phyloP scores from a whole-genome alignment of 2,113 vertebrate species.

The Loxodonta africana region DNA sequence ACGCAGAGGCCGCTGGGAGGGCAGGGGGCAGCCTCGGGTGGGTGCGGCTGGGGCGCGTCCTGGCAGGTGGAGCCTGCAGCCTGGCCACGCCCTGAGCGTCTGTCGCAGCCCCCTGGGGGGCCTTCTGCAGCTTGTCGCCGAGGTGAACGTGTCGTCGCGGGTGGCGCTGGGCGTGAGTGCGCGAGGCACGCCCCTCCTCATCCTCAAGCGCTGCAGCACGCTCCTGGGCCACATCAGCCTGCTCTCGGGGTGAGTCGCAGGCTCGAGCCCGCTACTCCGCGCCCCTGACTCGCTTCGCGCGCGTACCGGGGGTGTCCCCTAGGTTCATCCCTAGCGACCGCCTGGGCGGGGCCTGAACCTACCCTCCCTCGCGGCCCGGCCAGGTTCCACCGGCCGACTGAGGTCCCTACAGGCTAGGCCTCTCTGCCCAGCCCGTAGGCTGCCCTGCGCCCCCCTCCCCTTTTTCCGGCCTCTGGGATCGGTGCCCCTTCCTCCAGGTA shows the following conservation, averaged over 20 bases:
- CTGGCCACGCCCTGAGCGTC: not conserved
- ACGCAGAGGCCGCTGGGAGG: not conserved
- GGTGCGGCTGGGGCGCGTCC: not conserved
- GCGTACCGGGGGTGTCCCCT: not conserved
- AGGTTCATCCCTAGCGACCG: not conserved
- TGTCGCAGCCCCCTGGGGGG: slow-evolving; percentile 19
- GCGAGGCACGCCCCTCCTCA: not conserved
- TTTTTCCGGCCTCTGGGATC: not conserved
- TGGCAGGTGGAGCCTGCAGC: not conserved
- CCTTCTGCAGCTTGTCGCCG: slow-evolving; percentile 55
- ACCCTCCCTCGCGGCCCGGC: fast-evolving
- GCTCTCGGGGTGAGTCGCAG: slow-evolving; percentile 76
- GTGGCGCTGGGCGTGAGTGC: slow-evolving; percentile 70
- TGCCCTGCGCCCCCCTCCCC: no score
- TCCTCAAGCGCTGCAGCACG: slow-evolving; percentile 80
- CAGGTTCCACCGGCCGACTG: fast-evolving
- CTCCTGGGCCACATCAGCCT: slow-evolving; percentile 74
- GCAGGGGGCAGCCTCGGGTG: not conserved
- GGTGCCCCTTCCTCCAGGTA: not conserved
- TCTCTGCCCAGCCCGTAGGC: not conserved
- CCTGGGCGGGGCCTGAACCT: not conserved
- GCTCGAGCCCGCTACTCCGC: fast-evolving
- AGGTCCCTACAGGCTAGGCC: fast-evolving
- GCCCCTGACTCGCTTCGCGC: fast-evolving
- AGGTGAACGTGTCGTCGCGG: slow-evolving; percentile 80